phyloP scores from a whole-genome alignment of 2,888 invertebrate species.

The Acronicta psi region DNA sequence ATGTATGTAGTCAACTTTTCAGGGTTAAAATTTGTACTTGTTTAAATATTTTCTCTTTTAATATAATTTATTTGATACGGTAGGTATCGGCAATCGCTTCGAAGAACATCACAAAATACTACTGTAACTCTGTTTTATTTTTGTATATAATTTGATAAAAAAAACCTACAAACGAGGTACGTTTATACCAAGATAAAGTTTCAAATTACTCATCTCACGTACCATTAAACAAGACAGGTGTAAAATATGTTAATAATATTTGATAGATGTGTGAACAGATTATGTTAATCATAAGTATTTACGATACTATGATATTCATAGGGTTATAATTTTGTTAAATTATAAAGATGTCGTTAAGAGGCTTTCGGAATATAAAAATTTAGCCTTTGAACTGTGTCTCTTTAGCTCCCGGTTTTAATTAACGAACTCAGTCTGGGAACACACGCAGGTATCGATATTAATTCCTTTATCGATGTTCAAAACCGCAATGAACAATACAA shows the following conservation, averaged over 20 bases:
- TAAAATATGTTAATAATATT: constrained; percentile 36
- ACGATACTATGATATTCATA: constrained; percentile 21
- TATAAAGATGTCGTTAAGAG: constrained; percentile 19
- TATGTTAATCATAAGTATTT: constrained; percentile 39
- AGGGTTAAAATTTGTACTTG: too few relatives aligned
- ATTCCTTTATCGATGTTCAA: too few relatives aligned
- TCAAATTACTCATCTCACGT: constrained; percentile 16
- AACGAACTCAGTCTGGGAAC: background rate
- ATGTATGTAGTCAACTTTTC: too few relatives aligned
- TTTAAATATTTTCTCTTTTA: too few relatives aligned
- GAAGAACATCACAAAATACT: too few relatives aligned
- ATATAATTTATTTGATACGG: too few relatives aligned
- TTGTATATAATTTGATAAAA: too few relatives aligned
- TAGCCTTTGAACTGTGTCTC: constrained; percentile 2
- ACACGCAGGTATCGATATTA: background rate
- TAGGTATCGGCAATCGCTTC: too few relatives aligned
- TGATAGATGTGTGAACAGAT: constrained; percentile 46
- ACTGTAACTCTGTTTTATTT: too few relatives aligned
- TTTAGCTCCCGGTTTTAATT: background rate
- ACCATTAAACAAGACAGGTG: constrained; percentile 17
- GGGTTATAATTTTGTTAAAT: constrained; percentile 40
- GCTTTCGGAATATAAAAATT: constrained; percentile 4
- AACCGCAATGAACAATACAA: too few relatives aligned
- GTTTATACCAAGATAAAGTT: constrained; percentile 8
- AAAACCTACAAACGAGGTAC: background rate